Percentiles rank a stretch among this genome's conserved stretches.
phyloP scores from a whole-genome alignment of 1,140 invertebrate genomes.

The Drosophila pectinifera region DNA sequence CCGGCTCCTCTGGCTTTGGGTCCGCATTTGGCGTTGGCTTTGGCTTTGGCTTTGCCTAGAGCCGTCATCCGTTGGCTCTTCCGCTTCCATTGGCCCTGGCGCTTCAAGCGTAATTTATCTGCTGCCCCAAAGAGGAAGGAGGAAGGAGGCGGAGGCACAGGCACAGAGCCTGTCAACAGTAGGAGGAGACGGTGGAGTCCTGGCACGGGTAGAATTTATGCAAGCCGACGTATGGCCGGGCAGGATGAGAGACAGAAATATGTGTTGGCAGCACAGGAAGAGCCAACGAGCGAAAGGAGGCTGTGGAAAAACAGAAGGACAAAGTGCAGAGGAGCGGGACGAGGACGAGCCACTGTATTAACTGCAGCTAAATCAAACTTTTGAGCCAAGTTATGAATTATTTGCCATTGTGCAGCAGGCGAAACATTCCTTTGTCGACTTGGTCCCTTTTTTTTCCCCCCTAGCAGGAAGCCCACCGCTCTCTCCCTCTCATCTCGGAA shows the following conservation, averaged over 20 bases:
- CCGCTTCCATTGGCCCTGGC: constrained; percentile 60
- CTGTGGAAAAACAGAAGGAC: constrained; percentile 6
- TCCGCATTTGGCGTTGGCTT: constrained; percentile 31
- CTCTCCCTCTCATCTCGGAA: too few species aligned
- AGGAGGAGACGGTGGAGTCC: constrained; percentile 25
- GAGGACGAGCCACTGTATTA: constrained; percentile 60
- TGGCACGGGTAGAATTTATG: constrained; percentile 61
- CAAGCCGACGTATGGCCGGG: constrained; percentile 71
- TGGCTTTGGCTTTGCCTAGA: constrained; percentile 45
- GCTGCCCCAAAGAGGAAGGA: constrained; percentile 29
- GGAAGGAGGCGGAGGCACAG: not conserved
- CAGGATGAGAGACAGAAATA: constrained; percentile 41
- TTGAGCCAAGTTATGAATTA: constrained; percentile 80
- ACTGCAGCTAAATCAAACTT: constrained; percentile 82
- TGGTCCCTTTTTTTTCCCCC: constrained; percentile 24
- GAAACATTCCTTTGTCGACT: constrained; percentile 73
- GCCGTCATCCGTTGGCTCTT: constrained; percentile 66
- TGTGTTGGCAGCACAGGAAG: constrained; percentile 27
- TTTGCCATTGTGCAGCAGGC: constrained; percentile 77
- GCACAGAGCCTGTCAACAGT: constrained; percentile 39
- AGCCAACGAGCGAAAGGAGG: constrained; percentile 2
- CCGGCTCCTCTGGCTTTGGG: constrained; percentile 24
- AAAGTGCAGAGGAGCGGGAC: not conserved
- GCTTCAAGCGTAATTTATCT: constrained; percentile 78
- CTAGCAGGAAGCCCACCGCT: constrained; percentile 38